These are phyloP conservation scores for Pachyramphus minor DNA, from an alignment of 2,113 vertebrate species.

Conservation along the genomic window DNA sequence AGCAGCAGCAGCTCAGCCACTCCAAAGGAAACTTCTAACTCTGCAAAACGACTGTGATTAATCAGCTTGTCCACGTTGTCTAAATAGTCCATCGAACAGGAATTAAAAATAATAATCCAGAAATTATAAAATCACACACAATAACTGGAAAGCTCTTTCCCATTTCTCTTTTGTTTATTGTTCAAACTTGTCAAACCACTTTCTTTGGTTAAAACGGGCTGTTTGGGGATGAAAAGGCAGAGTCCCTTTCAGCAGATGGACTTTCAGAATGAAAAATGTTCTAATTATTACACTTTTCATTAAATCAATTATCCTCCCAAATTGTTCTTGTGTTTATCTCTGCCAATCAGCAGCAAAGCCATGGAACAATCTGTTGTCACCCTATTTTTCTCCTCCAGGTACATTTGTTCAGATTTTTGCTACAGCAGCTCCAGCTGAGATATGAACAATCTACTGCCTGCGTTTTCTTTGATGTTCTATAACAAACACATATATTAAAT, in stretches of 20 bases:
- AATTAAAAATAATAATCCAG: slow-evolving; percentile 2
- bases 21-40: not conserved
- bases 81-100: not conserved
- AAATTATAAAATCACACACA: not conserved
- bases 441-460: not conserved
- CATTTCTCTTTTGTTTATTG: not conserved
- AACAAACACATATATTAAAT: not conserved
- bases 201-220: not conserved
- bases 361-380: not conserved
- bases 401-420: not conserved
- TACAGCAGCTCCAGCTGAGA: not conserved
- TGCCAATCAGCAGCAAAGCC: not conserved
- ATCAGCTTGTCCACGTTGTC: not conserved
- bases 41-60: not conserved
- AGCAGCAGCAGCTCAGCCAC: not conserved
- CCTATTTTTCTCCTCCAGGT: not conserved
- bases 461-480: not conserved
- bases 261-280: not conserved
- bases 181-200: not conserved
- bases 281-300: not conserved
- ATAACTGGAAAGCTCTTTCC: not conserved
- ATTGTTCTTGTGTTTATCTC: not conserved
- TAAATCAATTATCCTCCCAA: not conserved
- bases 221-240: not conserved
- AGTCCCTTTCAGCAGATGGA: not conserved